Conservation (phyloP, 2,113 vertebrate species). For the Vireo altiloquus region DNA sequence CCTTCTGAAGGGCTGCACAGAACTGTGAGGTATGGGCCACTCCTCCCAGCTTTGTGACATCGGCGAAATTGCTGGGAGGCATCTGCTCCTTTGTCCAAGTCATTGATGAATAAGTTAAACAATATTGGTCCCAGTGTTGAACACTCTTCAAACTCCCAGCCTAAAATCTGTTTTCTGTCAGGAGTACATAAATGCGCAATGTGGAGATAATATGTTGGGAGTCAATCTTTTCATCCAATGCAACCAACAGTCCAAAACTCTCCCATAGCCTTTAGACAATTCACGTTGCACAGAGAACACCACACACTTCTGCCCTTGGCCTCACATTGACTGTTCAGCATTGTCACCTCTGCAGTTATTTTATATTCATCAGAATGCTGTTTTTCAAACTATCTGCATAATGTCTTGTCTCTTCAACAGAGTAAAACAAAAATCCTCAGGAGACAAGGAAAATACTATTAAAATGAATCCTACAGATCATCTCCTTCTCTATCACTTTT, state of each 20-base stretch:
- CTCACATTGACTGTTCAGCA: not conserved
- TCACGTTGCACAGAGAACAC: not conserved
- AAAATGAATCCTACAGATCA: constrained; percentile 34
- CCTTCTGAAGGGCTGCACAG: not conserved
- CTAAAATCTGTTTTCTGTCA: not conserved
- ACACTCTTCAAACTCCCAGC: not conserved
- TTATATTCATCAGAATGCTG: constrained; percentile 29
- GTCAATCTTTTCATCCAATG: not conserved
- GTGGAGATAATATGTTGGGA: not conserved
- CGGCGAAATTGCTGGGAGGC: not conserved
- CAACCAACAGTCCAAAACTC: not conserved
- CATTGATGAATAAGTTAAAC: not conserved
- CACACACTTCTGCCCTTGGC: not conserved
- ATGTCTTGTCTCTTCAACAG: not conserved
- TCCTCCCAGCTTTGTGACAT: not conserved
- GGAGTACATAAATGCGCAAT: not conserved
- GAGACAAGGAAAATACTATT: constrained; percentile 28
- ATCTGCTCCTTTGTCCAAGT: not conserved
- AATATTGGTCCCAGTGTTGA: not conserved
- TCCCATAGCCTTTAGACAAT: not conserved
- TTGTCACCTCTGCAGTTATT: constrained; percentile 1
- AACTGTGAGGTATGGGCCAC: accelerated
- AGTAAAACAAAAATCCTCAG: not conserved
- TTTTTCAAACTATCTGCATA: constrained; percentile 41
- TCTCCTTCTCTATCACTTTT: constrained; percentile 13